A percentile compares a stretch with the other conserved stretches of the same genome.
phyloP scores from a whole-genome alignment of 2,888 invertebrate genomes.

The Periphyllus acericola region DNA sequence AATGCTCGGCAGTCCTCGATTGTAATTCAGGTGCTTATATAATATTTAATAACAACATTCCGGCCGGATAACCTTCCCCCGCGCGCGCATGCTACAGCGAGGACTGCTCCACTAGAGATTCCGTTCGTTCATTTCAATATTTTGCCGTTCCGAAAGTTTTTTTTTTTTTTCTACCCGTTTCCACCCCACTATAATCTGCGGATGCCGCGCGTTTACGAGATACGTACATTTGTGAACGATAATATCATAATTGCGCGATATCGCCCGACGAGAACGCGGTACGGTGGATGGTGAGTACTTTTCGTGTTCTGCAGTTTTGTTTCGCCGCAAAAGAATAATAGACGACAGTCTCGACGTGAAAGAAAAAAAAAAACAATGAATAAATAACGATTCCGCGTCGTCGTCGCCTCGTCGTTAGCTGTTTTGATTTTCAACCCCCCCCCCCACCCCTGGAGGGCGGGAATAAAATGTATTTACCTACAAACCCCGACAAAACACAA shows the following conservation, averaged over 20 bases:
- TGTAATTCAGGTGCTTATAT: slow-evolving; percentile 53
- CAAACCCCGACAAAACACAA: no score
- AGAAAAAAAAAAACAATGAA: no score
- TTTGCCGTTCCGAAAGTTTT: not conserved
- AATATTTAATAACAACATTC: slow-evolving; percentile 61
- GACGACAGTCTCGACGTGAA: no score
- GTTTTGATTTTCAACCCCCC: no score
- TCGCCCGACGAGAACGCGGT: not conserved
- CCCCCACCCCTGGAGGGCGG: no score
- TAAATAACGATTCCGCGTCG: no score
- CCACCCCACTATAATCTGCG: not conserved
- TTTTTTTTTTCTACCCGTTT: slow-evolving; percentile 8
- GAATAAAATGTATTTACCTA: no score
- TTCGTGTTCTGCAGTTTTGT: not conserved
- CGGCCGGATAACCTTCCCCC: slow-evolving; percentile 12
- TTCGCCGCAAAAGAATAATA: not conserved
- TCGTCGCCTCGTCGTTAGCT: no score
- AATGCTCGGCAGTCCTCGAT: slow-evolving; percentile 40
- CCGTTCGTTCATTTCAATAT: slow-evolving; percentile 48
- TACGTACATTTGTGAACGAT: not conserved
- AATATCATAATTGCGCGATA: not conserved
- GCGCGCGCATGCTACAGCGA: not conserved
- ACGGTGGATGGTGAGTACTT: no score
- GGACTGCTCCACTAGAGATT: slow-evolving; percentile 33
- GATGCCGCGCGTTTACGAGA: not conserved